Base-by-base conservation (phyloP, 2,113 vertebrate genomes). In the Acanthisitta chloris region DNA sequence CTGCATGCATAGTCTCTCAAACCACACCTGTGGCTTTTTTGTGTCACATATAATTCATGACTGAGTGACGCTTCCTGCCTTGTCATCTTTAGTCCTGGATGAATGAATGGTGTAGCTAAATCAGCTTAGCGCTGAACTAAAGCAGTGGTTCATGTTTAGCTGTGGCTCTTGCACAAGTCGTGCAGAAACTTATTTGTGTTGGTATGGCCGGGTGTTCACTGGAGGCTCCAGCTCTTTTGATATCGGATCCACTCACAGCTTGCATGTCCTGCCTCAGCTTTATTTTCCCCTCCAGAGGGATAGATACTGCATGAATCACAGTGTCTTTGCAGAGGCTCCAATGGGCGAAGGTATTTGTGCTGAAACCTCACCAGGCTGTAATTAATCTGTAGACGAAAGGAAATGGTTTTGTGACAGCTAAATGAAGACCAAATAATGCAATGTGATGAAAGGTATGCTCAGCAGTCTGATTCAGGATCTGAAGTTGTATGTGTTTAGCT, bases 371-470 rank as follows among this genome's bases (percentile, higher is more conserved):
- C 83, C 80, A 73, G 85, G 94, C 87, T 94, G 95, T 95, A 95
- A 97, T 97, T 96, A 95, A 97, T 95, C 94, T 85, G 69, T 54
- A 96, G 95, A 96, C 64, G 28, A 96, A 94, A 95, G 92, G 95
- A 97, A 97, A 97, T 94, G 92, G 88, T 95, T 97, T 95, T 84
- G 62, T 97, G 96, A 96, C 95, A 95, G 94, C 88, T 96, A 97
- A 97, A 94, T 95, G 95, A 96, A 94, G 95, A 83, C 96, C 91
- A 96, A 97, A 92, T 96, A 96, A 96, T 86, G 87, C 1, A 5
- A 83, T 48, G 94, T 88, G 94, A 89, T 93, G 95, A 97, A 97
- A 97, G 94, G 91, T 96, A 81, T 67, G 88, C 62, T 93, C 85
- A 57, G 79, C 42, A 51, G 92, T 84, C 20, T 6, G 64, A 81